These are phyloP conservation scores for Cheilosia impressa DNA, from an alignment of 2,888 invertebrate genomes.

Conservation along the genomic window DNA sequence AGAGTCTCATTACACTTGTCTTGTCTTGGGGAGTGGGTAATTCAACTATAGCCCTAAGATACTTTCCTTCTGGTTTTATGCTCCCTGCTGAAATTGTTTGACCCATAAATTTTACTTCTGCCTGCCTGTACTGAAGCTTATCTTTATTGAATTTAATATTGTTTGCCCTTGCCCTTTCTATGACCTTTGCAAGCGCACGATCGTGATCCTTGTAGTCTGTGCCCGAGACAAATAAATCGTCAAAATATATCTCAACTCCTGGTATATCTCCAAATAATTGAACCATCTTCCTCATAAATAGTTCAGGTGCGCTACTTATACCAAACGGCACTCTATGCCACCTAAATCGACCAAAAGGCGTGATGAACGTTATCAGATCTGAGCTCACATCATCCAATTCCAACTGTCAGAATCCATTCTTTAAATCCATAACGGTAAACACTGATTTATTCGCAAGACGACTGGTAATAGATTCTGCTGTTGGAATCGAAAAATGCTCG, in stretches of 20 bases:
- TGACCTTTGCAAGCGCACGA: constrained; percentile 13
- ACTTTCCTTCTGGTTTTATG: constrained; percentile 57
- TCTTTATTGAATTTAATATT: constrained; percentile 35
- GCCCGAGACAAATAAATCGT: constrained; percentile 15
- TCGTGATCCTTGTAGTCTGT: background rate
- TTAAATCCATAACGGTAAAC: constrained; percentile 68
- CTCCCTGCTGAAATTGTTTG: constrained; percentile 63
- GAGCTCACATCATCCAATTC: constrained; percentile 59
- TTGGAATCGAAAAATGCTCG: background rate
- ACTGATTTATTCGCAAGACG: constrained; percentile 47
- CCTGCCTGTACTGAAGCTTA: constrained; percentile 73
- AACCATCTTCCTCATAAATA: constrained; percentile 48
- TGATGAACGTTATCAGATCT: constrained; percentile 63
- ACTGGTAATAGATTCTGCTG: constrained; percentile 12
- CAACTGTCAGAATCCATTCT: constrained; percentile 58
- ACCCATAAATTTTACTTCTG: constrained; percentile 47
- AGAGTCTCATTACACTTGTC: constrained; percentile 54
- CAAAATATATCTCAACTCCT: constrained; percentile 26
- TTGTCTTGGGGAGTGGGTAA: constrained; percentile 51
- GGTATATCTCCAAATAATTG: constrained; percentile 58
- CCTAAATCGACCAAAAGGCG: constrained; percentile 63
- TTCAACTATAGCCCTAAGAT: constrained; percentile 60
- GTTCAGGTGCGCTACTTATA: constrained; percentile 53
- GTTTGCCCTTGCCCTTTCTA: constrained; percentile 60
- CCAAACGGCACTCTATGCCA: constrained; percentile 63